Evolutionary conservation across 1,140 invertebrate genomes (phyloP).

Genomic region (Tenebrio molitor): DNA sequence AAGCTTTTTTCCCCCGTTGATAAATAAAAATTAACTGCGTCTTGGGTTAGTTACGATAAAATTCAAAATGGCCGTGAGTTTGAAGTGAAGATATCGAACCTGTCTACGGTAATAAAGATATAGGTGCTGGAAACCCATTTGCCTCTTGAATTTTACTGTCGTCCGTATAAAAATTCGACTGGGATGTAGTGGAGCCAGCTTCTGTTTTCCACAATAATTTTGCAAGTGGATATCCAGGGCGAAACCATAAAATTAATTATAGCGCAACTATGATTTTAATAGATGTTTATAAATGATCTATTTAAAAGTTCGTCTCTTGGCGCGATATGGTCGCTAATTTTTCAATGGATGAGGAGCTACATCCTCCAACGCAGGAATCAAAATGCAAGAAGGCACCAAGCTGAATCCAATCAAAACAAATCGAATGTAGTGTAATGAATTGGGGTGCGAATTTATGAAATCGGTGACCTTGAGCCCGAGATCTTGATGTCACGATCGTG

Average conservation of each 20-base stretch:
- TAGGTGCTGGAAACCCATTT: slow-evolving; percentile 29
- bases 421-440: too few relatives aligned
- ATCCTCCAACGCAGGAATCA: background rate
- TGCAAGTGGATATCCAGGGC: background rate
- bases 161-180: slow-evolving; percentile 13
- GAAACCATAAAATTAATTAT: slow-evolving; percentile 22
- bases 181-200: background rate
- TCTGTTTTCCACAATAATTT: background rate
- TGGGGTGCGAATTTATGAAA: too few relatives aligned
- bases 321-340: background rate
- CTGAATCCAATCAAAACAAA: background rate
- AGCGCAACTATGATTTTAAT: slow-evolving; percentile 19
- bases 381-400: background rate
- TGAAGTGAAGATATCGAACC: slow-evolving; percentile 21
- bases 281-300: slow-evolving; percentile 25
- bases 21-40: too few relatives aligned
- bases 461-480: too few relatives aligned
- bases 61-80: slow-evolving; percentile 8
- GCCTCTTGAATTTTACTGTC: slow-evolving; percentile 32
- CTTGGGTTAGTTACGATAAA: slow-evolving; percentile 1
- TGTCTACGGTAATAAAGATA: slow-evolving; percentile 21
- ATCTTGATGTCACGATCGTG: too few relatives aligned
- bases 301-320: slow-evolving; percentile 13
- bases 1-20: too few relatives aligned
- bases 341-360: slow-evolving; percentile 2